Conservation (phyloP, 2,888 invertebrate genomes). For the Limnephilus auricula region DNA sequence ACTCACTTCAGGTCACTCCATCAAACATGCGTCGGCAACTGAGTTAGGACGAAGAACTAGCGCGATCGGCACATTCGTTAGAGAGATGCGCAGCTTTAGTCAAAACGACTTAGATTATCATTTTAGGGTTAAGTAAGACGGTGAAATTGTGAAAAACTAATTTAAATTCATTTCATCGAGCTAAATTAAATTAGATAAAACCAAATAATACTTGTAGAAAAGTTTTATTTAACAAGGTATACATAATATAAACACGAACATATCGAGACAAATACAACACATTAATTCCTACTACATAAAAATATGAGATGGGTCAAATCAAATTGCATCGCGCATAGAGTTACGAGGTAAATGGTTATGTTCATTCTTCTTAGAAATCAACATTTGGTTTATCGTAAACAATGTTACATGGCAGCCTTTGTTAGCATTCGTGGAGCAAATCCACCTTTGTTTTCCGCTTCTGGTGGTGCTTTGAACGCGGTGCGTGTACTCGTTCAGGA, state of each 20-base stretch:
- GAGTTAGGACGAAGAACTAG: no score
- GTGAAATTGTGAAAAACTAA: no score
- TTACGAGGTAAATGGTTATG: constrained; percentile 23
- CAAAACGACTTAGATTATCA: no score
- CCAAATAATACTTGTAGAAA: neutral
- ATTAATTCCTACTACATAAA: neutral
- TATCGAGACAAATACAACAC: neutral
- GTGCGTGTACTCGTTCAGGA: constrained; percentile 69
- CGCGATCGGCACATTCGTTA: no score
- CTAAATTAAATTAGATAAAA: neutral
- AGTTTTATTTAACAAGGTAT: neutral
- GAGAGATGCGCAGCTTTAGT: no score
- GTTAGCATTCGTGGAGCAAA: constrained; percentile 46
- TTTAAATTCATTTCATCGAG: no score
- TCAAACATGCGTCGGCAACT: no score
- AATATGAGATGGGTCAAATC: neutral
- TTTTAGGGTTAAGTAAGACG: no score
- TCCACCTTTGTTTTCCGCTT: constrained; percentile 47
- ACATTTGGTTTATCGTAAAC: neutral
- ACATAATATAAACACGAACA: neutral
- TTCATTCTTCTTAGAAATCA: neutral
- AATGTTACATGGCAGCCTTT: constrained; percentile 31
- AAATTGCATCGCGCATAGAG: neutral
- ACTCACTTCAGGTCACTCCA: no score
- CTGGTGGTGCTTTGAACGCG: constrained; percentile 64